Conservation (phyloP, 1,140 invertebrate genomes). For the Temnothorax longispinosus region DNA sequence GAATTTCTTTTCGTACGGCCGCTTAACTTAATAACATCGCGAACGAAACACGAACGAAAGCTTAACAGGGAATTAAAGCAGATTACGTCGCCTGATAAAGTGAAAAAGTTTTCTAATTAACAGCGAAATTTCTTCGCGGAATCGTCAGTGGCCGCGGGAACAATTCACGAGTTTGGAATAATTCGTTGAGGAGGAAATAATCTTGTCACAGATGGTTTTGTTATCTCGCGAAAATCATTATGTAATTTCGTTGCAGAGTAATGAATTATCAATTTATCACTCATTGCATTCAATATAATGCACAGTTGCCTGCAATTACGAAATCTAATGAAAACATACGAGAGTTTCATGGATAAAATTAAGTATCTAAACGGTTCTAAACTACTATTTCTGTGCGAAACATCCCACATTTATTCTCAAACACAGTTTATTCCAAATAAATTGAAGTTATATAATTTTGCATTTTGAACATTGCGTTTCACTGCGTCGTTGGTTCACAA, state of each 20-base stretch:
- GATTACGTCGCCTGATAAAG: constrained; percentile 28
- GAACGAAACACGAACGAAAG: constrained; percentile 34
- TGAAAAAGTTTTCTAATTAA: constrained; percentile 62
- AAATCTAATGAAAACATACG: not conserved
- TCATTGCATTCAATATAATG: not conserved
- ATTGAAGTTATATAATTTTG: constrained; percentile 6
- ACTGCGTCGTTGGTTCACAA: not conserved
- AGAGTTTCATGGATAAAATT: not conserved
- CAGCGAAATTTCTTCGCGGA: constrained; percentile 43
- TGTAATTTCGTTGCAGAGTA: constrained; percentile 5
- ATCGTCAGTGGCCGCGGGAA: constrained; percentile 24
- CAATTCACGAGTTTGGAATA: constrained; percentile 46
- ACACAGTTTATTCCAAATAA: not conserved
- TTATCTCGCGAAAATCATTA: constrained; percentile 33
- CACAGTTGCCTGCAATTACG: not conserved
- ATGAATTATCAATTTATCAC: constrained; percentile 26
- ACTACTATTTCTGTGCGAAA: not conserved
- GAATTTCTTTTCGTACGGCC: not conserved
- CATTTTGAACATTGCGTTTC: not conserved
- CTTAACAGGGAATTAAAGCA: constrained; percentile 47
- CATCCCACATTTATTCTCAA: not conserved
- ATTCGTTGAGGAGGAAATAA: constrained; percentile 37
- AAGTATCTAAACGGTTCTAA: not conserved
- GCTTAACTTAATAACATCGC: constrained; percentile 22
- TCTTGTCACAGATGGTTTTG: constrained; percentile 1